Base-by-base conservation (phyloP, 30 jellyfish, hydroid and myxozoan species). In the Turritopsis dohrnii region DNA sequence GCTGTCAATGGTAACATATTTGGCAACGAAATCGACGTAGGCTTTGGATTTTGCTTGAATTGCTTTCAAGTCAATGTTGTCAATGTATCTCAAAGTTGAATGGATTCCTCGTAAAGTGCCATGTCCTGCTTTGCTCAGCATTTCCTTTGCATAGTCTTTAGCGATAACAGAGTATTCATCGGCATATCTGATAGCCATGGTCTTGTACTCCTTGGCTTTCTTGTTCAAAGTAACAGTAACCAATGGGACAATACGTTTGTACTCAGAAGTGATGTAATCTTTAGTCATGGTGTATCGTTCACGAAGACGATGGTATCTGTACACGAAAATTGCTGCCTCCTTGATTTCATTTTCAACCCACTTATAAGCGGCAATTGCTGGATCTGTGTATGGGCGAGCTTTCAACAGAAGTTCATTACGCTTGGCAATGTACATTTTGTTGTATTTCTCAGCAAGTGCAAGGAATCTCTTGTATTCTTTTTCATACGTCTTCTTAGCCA, bases 291-390 rank as follows among this genome's bases (percentile, higher is more conserved):
- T 53, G 28, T 87, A 85, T 53, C 85, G 82, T 71, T 89, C 96
- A 21, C 84, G 74, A 81, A 94, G 30, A 26, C 89, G 90, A 81
- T 94, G 87, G 88, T 88, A 94, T 16, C 83, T 71, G 83, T 89
- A 75, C 30, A 85, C 75, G 66, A 94, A 94, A 18, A 88, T 87
- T 21, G 88, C 89, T 16, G 96, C 83, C 53, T 94, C 99, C 79
- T 86, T 88, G 75, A 94, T 71, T 86, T 94, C 99, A 72, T 85
- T 94, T 4, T 89, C 94, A 80, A 94, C 85, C 74, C 89, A 75
- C 31, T 71, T 87, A 73, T 73, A 27, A 23, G 90, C 76, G 1
- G 27, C 30, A 66, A 84, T 77, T 1, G 89, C 76, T 30, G 74
- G 83, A 52, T 72, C 77, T 21, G 81, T 79, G 86, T 80, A 80